These are phyloP conservation scores for Orius insidiosus DNA, from an alignment of 1,140 invertebrate species.

Conservation along the genomic window DNA sequence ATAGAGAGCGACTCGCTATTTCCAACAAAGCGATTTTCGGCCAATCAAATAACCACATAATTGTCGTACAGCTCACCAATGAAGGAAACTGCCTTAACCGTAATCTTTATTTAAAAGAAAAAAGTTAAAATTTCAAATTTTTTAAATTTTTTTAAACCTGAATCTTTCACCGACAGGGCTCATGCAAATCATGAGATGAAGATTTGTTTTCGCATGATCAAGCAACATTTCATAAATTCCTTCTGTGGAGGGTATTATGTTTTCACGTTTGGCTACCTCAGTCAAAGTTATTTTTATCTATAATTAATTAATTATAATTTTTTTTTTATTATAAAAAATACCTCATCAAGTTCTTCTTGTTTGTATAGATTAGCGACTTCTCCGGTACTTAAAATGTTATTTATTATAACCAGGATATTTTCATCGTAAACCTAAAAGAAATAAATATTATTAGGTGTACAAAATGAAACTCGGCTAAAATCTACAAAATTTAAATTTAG, in stretches of 20 bases:
- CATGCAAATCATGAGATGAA: slow-evolving; percentile 71
- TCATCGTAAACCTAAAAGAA: slow-evolving; percentile 45
- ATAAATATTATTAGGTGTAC: too few relatives aligned
- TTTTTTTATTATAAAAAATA: slow-evolving; percentile 21
- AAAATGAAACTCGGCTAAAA: too few relatives aligned
- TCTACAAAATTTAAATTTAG: too few relatives aligned
- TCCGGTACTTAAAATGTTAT: slow-evolving; percentile 68
- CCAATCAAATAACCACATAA: slow-evolving; percentile 81
- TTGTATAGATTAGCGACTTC: slow-evolving; percentile 72
- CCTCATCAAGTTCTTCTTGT: slow-evolving; percentile 65
- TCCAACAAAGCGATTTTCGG: slow-evolving; percentile 68
- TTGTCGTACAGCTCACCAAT: slow-evolving; percentile 67
- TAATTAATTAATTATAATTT: slow-evolving; percentile 12
- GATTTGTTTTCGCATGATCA: slow-evolving; percentile 51
- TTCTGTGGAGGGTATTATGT: slow-evolving; percentile 44
- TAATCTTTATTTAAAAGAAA: slow-evolving; percentile 40
- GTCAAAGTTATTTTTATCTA: slow-evolving; percentile 51
- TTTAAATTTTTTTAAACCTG: slow-evolving; percentile 24
- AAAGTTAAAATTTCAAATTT: neutral
- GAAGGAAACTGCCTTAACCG: slow-evolving; percentile 69
- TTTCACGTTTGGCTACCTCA: slow-evolving; percentile 43
- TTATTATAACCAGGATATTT: slow-evolving; percentile 71
- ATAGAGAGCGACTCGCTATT: slow-evolving; percentile 54
- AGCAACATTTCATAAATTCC: slow-evolving; percentile 51
- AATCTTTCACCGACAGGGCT: slow-evolving; percentile 62